A percentile compares a stretch with the other conserved stretches of the same genome.
phyloP scores from a whole-genome alignment of 2,113 vertebrate species.

The Cololabis saira region DNA sequence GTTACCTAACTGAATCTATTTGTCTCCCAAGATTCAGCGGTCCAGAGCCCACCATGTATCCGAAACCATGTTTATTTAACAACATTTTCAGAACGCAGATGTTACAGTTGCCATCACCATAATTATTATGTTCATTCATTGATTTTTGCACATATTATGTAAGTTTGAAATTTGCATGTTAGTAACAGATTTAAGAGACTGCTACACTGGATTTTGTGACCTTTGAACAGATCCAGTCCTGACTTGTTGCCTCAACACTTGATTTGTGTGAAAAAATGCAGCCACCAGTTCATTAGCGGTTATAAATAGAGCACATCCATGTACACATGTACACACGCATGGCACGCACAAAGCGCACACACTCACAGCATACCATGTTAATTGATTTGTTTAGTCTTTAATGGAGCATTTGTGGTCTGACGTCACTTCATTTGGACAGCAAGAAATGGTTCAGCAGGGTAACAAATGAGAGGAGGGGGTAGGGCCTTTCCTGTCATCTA shows the following conservation, averaged over 20 bases:
- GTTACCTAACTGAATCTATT: too few relatives aligned
- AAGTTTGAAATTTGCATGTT: too few relatives aligned
- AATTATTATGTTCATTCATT: too few relatives aligned
- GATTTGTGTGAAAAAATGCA: slow-evolving; percentile 21
- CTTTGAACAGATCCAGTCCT: neutral
- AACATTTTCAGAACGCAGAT: too few relatives aligned
- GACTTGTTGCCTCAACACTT: slow-evolving; percentile 11
- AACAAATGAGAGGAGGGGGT: too few relatives aligned
- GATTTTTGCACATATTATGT: too few relatives aligned
- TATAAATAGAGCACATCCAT: slow-evolving; percentile 41
- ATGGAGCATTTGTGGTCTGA: slow-evolving; percentile 14
- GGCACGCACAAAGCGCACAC: neutral
- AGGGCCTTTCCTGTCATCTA: slow-evolving; percentile 12
- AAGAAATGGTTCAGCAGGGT: slow-evolving; percentile 20
- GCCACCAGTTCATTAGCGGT: slow-evolving; percentile 29
- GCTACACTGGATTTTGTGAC: too few relatives aligned
- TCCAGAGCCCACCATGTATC: too few relatives aligned
- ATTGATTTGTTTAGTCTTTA: slow-evolving; percentile 51
- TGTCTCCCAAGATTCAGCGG: too few relatives aligned
- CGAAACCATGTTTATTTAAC: too few relatives aligned
- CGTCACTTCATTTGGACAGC: slow-evolving; percentile 35
- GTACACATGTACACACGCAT: neutral
- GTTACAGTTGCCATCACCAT: too few relatives aligned
- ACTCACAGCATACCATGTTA: slow-evolving; percentile 13
- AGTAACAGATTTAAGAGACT: too few relatives aligned